Base-by-base conservation (phyloP, 1,140 invertebrate species). In the Conus betulinus region DNA sequence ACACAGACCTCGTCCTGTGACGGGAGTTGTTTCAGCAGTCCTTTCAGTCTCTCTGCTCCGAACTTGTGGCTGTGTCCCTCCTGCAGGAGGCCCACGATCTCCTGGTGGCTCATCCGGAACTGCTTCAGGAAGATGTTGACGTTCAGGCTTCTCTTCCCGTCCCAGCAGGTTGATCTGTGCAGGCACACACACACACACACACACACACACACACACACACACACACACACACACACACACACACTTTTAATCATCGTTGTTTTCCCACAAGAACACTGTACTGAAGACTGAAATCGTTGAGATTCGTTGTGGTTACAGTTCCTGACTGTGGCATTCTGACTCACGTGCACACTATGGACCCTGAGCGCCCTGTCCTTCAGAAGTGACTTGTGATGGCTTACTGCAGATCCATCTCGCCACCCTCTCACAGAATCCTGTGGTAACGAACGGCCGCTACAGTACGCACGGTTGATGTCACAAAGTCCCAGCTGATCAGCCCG, bases 101-200 rank as follows among this genome's bases (percentile, higher is more conserved):
- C 97, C 91, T 98, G 97, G 93, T 98, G 98, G 81, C 97, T 97
- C 89, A 93, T 94, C 84, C 95, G 94, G 94, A 99, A 99, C 95
- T 99, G 98, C 95, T 99, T 99, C n/a, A 99, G 96, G 95, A 99
- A 99, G 90, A 99, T 99, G 95, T 99, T 99, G 1, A 99, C 98
- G 93, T 99, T 99, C 63, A 99, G 96, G 94, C 98, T 99, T 90
- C 98, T 96, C 95, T 99, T 99, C n/a, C 98, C 91, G 84, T 95
- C 94, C 51, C 8, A 94, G 87, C 15, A 95, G 89, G 86, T 91
- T 94, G 15, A 94, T 91, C 94, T 95, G 91, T 3, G 88, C 17
- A 1, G 23, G 17, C 20, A 20, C 13, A 71, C 20, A 13, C 20
- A 23, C 78, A n/a, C 27, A 51, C 78, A n/a, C 78, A 17, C 78